phyloP scores from a whole-genome alignment of 2,888 invertebrate species.

The Andrena trimmerana region DNA sequence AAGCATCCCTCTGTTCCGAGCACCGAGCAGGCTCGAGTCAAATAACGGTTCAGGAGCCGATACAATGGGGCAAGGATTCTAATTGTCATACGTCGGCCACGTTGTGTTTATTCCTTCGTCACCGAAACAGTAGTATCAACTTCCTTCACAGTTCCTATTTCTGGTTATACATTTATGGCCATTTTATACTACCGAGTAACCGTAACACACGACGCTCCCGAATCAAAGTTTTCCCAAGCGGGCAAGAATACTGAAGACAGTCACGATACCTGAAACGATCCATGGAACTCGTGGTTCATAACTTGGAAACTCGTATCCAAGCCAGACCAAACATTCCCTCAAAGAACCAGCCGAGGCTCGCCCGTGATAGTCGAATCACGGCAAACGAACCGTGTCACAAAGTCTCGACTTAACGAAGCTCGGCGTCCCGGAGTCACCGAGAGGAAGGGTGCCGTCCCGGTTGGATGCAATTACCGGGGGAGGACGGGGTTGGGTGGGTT shows the following conservation, averaged over 20 bases:
- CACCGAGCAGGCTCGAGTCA: constrained; percentile 7
- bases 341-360: constrained; percentile 60
- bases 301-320: neutral
- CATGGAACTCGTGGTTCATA: neutral
- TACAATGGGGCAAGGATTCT: constrained; percentile 19
- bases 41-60: constrained; percentile 14
- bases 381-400: constrained; percentile 27
- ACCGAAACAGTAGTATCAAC: neutral
- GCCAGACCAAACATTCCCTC: constrained; percentile 3
- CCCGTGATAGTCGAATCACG: constrained; percentile 36
- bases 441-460: constrained; percentile 7
- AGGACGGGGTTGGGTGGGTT: neutral
- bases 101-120: neutral
- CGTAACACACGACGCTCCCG: neutral
- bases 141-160: neutral
- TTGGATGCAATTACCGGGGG: constrained; percentile 64
- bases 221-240: neutral
- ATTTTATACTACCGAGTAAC: neutral
- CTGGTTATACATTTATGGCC: neutral
- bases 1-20: constrained; percentile 23
- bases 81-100: neutral
- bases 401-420: constrained; percentile 61
- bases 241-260: neutral
- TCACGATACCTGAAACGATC: neutral
- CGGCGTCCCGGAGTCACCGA: constrained; percentile 47